A percentile compares a stretch with the other conserved stretches of the same genome.
phyloP scores from a whole-genome alignment of 2,888 invertebrate genomes.

The Octonoba sinensis region DNA sequence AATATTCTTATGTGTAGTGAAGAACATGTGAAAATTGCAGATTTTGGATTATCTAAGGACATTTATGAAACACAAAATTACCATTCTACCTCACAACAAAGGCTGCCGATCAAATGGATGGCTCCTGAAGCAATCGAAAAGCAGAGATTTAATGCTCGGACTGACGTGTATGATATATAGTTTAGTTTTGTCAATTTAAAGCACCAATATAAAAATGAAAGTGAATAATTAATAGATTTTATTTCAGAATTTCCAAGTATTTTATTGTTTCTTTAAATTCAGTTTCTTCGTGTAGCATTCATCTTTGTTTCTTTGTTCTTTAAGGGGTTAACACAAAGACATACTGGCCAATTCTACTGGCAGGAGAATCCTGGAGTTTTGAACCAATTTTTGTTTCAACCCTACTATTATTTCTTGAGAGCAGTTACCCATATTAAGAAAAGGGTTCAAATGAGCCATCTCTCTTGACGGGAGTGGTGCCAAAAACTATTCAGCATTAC shows the following conservation, averaged over 20 bases:
- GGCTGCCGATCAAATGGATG: conserved; percentile 49
- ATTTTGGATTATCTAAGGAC: conserved; percentile 93
- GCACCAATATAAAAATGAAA: background rate
- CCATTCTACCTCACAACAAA: conserved; percentile 61
- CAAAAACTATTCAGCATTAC: too few relatives aligned
- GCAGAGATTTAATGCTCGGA: conserved; percentile 27
- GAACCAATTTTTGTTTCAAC: too few relatives aligned
- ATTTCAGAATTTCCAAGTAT: background rate
- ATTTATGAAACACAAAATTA: conserved; percentile 90
- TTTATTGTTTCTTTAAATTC: background rate
- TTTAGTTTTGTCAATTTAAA: background rate
- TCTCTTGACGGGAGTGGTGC: too few relatives aligned
- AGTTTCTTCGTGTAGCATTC: background rate
- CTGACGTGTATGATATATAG: conserved; percentile 35
- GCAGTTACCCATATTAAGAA: too few relatives aligned
- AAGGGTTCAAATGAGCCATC: too few relatives aligned
- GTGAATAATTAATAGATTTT: too few relatives aligned
- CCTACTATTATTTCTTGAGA: too few relatives aligned
- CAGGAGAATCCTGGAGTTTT: too few relatives aligned
- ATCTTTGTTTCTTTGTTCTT: background rate
- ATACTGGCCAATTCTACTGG: too few relatives aligned
- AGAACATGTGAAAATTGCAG: conserved; percentile 94
- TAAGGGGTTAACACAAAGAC: background rate
- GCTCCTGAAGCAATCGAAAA: conserved; percentile 53
- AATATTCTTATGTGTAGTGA: conserved; percentile 90